Conservation (phyloP, 2,797 vertebrate species). For the Myotis findleyi region DNA sequence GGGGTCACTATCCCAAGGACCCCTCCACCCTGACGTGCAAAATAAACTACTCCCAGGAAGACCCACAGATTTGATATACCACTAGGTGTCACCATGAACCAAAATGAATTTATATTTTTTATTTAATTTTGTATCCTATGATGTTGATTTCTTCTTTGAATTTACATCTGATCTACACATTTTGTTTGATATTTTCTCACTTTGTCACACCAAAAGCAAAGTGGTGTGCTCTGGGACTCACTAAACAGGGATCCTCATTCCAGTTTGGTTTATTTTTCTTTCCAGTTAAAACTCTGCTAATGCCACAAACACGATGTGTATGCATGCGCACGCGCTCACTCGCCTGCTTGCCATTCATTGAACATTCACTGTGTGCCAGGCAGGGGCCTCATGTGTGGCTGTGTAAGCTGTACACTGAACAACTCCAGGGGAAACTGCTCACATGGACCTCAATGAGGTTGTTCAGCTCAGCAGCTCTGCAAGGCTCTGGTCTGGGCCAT, state of each 20-base stretch:
- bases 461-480: not conserved
- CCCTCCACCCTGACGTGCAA: not conserved
- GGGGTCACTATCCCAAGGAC: not conserved
- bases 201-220: not conserved
- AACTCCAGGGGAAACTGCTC: rapidly evolving
- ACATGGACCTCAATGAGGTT: not conserved
- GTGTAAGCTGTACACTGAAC: not conserved
- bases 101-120: constrained; percentile 46
- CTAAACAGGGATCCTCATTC: not conserved
- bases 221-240: not conserved
- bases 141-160: not conserved
- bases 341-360: not conserved
- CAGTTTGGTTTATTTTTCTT: constrained; percentile 46
- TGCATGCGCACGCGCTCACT: rapidly evolving
- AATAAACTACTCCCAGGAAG: constrained; percentile 14
- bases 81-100: constrained; percentile 63
- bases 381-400: not conserved
- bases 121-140: not conserved
- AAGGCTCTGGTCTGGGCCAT: not conserved
- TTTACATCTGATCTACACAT: not conserved
- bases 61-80: not conserved
- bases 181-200: not conserved
- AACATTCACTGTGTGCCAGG: not conserved
- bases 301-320: not conserved
- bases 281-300: constrained; percentile 22